Evolutionary conservation across 92 coral and sea anemone species (phyloP), one percentile per base, ranked within the genome.

Genomic region (Paragorgia papillata): DNA sequence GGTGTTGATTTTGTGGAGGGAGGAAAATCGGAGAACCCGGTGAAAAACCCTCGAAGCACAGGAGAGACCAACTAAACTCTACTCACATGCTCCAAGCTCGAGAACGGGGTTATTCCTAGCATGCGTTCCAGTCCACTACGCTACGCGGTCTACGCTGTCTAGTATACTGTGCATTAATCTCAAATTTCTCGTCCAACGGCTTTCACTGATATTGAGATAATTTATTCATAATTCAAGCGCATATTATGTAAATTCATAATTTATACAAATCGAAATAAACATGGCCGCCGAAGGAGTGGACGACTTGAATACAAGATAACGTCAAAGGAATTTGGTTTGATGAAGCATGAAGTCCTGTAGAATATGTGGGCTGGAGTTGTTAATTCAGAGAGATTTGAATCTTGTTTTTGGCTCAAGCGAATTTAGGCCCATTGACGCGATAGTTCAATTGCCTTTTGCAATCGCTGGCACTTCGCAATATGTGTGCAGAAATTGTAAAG

Each of bases 81-180:
- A n/a, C n/a, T n/a, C n/a, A n/a, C n/a, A n/a, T n/a, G n/a, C n/a
- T n/a, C n/a, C n/a, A n/a, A n/a, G n/a, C n/a, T n/a, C n/a, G n/a
- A n/a, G n/a, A n/a, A n/a, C n/a, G n/a, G n/a, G n/a, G n/a, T n/a
- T n/a, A n/a, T n/a, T n/a, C n/a, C n/a, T n/a, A n/a, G n/a, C n/a
- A n/a, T n/a, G n/a, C n/a, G n/a, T n/a, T n/a, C n/a, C n/a, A n/a
- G n/a, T n/a, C n/a, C n/a, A n/a, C n/a, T n/a, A n/a, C n/a, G n/a
- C n/a, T n/a, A n/a, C n/a, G n/a, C n/a, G n/a, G n/a, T n/a, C 32
- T 85, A 85, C 32, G 88, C 74, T 0, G 78, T 33, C 59, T 18
- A 83, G 87, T 69, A 67, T 63, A 86, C 54, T 76, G 84, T 31
- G 87, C 73, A 60, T 60, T 60, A 5, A 30, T 25, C 67, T 60